Evolutionary conservation across 2,888 invertebrate genomes (phyloP).

Genomic region (Clitarchus hookeri): DNA sequence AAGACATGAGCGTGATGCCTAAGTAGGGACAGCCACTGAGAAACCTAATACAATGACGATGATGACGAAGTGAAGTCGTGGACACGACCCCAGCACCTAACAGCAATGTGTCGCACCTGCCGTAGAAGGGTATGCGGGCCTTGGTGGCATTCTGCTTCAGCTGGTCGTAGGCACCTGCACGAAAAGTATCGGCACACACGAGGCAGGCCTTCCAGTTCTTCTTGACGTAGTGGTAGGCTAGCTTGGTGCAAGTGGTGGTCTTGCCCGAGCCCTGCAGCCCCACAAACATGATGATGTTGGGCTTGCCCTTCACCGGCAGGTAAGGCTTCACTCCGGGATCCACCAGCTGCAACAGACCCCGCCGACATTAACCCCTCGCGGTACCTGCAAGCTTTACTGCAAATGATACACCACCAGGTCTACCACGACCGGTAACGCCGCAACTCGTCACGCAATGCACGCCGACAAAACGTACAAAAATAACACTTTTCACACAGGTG

Average conservation of each 20-base stretch:
- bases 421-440: no score
- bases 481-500: no score
- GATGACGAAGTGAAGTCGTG: no score
- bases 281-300: conserved; percentile 99
- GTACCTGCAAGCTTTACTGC: not conserved
- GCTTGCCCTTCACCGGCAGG: conserved; percentile 91
- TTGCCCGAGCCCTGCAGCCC: conserved; percentile 99
- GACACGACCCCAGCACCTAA: no score
- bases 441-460: no score
- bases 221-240: conserved; percentile 97
- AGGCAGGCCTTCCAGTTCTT: conserved; percentile 99
- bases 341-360: conserved; percentile 68
- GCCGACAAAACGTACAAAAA: no score
- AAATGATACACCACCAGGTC: no score
- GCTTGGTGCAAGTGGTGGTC: conserved; percentile 98
- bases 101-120: conserved; percentile 66
- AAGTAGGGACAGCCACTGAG: no score
- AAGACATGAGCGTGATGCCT: no score
- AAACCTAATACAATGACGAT: no score
- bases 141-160: conserved; percentile 99
- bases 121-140: conserved; percentile 98
- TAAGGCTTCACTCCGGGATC: conserved; percentile 98
- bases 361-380: not conserved
- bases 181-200: conserved; percentile 98
- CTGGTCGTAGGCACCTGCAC: conserved; percentile 99